These are phyloP conservation scores for Cephalopachus bancanus DNA, from an alignment of 2,797 vertebrate species.

Conservation along the genomic window DNA sequence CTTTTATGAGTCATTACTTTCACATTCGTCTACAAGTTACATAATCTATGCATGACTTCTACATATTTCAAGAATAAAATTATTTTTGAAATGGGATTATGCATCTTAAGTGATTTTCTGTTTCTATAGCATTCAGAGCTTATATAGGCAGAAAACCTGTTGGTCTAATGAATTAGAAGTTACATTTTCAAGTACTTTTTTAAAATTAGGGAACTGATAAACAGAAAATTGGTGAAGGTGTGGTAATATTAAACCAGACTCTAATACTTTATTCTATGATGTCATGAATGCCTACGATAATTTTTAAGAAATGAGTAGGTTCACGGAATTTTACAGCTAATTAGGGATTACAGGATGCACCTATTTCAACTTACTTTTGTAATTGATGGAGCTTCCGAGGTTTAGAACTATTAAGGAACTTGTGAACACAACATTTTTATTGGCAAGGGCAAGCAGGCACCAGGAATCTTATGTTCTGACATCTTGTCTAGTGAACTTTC, in stretches of 20 bases:
- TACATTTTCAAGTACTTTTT: not conserved
- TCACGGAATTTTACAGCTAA: constrained; percentile 1
- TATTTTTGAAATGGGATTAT: not conserved
- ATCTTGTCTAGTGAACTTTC: not conserved
- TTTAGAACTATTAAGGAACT: constrained; percentile 8
- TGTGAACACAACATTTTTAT: constrained; percentile 32
- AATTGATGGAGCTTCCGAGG: not conserved
- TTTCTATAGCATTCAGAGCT: not conserved
- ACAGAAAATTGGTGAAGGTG: not conserved
- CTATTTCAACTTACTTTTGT: not conserved
- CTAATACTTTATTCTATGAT: not conserved
- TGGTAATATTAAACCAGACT: not conserved
- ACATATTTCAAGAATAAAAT: constrained; percentile 33
- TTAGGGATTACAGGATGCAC: constrained; percentile 12
- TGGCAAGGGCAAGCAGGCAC: not conserved
- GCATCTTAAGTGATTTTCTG: not conserved
- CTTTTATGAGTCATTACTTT: not conserved
- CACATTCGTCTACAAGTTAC: not conserved
- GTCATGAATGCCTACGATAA: not conserved
- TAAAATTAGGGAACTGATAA: not conserved
- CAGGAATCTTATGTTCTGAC: not conserved
- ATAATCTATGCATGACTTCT: not conserved
- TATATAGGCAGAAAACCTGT: not conserved
- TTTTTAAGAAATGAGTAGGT: not conserved
- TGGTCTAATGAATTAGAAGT: not conserved